Evolutionary conservation across 2,113 vertebrate species (phyloP).

Genomic region (Myotis brandtii): DNA sequence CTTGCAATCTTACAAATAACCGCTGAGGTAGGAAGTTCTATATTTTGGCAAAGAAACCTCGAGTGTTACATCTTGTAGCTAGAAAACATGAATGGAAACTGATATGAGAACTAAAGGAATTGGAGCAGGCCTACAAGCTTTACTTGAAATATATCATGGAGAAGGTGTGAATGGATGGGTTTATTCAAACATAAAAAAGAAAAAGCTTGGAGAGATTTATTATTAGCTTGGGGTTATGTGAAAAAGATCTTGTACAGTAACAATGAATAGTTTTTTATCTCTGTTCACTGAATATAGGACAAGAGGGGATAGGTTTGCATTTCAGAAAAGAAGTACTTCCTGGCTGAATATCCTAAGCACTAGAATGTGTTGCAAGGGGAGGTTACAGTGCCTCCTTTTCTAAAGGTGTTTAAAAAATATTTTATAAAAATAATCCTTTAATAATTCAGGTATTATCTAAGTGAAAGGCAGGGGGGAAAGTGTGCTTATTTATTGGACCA

Average conservation of each 20-base stretch:
- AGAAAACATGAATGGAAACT: neutral
- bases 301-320: neutral
- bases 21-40: neutral
- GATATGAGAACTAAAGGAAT: neutral
- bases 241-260: neutral
- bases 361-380: neutral
- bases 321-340: neutral
- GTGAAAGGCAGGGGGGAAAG: neutral
- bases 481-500: neutral
- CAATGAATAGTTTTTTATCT: neutral
- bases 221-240: neutral
- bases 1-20: neutral
- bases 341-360: neutral
- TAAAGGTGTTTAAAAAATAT: neutral
- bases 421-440: neutral
- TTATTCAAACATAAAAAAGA: neutral
- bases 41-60: neutral
- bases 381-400: neutral
- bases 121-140: neutral
- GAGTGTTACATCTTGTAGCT: neutral
- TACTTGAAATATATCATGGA: neutral
- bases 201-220: neutral
- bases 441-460: neutral
- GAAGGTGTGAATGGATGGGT: neutral
- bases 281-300: slow-evolving; percentile 1